phyloP scores from a whole-genome alignment of 2,113 vertebrate genomes.

The Paedocypris sp. region DNA sequence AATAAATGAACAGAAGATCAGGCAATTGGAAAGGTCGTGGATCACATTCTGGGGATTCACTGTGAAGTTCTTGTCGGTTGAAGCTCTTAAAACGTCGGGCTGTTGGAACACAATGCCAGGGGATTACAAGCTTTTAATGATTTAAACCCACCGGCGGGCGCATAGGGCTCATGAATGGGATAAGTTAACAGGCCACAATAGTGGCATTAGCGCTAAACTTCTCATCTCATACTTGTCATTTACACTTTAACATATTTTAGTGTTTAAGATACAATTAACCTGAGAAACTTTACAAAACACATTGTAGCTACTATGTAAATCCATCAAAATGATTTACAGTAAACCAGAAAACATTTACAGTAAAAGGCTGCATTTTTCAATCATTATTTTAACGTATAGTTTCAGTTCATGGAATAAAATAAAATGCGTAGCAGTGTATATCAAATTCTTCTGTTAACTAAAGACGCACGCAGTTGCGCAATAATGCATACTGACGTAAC shows the following conservation, averaged over 20 bases:
- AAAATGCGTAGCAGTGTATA: no score
- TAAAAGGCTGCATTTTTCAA: no score
- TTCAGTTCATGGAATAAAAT: no score
- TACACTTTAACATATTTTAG: not conserved
- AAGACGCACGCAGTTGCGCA: no score
- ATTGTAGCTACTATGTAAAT: no score
- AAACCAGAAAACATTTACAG: no score
- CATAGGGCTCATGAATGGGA: constrained; percentile 5
- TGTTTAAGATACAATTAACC: not conserved
- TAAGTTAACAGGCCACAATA: constrained; percentile 14
- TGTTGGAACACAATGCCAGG: constrained; percentile 6
- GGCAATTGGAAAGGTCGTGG: not conserved
- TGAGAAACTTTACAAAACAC: no score
- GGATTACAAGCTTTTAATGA: constrained; percentile 36
- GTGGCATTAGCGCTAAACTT: not conserved
- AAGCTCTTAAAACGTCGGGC: constrained; percentile 1
- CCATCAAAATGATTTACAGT: no score
- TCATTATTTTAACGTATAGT: no score
- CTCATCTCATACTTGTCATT: not conserved
- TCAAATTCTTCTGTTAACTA: no score
- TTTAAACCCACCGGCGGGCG: constrained; percentile 10
- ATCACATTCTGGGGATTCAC: not conserved
- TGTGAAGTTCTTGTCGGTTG: not conserved
- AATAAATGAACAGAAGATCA: not conserved
- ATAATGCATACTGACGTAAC: no score